Conservation (phyloP, 2,888 invertebrate genomes). For the Caenorhabditis doughertyi region DNA sequence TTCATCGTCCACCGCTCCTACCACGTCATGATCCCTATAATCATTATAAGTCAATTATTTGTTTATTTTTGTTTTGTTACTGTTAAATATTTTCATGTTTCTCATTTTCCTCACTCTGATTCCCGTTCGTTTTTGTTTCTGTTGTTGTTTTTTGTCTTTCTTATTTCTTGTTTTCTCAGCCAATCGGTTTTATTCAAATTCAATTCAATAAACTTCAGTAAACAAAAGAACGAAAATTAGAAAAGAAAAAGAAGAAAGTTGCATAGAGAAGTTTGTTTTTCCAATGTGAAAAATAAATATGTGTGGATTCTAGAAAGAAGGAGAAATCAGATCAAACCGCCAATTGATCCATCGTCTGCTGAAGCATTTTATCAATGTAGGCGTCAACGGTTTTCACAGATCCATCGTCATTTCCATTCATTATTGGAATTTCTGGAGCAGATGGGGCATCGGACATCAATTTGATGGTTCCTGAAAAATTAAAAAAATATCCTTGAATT, state of each 20-base stretch:
- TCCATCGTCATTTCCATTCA: conserved; percentile 46
- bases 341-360: conserved; percentile 62
- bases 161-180: neutral
- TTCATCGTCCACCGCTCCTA: neutral
- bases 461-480: conserved; percentile 68
- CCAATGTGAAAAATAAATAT: conserved; percentile 35
- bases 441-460: conserved; percentile 65
- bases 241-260: conserved; percentile 3
- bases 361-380: conserved; percentile 61
- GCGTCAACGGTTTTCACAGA: conserved; percentile 47
- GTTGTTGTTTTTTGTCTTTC: conserved; percentile 5
- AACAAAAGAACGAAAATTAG: conserved; percentile 11
- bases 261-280: conserved; percentile 31
- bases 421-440: conserved; percentile 53
- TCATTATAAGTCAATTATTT: conserved; percentile 4
- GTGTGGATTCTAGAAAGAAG: neutral
- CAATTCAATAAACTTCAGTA: conserved; percentile 19
- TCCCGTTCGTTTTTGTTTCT: conserved; percentile 2
- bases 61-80: too few species aligned
- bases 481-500: neutral
- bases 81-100: neutral
- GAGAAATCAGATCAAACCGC: conserved; percentile 29
- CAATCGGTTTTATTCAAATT: conserved; percentile 8
- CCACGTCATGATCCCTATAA: conserved; percentile 17
- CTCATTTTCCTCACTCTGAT: neutral